Conservation (phyloP, 2,113 vertebrate species). For the Zosterops hypoxanthus region DNA sequence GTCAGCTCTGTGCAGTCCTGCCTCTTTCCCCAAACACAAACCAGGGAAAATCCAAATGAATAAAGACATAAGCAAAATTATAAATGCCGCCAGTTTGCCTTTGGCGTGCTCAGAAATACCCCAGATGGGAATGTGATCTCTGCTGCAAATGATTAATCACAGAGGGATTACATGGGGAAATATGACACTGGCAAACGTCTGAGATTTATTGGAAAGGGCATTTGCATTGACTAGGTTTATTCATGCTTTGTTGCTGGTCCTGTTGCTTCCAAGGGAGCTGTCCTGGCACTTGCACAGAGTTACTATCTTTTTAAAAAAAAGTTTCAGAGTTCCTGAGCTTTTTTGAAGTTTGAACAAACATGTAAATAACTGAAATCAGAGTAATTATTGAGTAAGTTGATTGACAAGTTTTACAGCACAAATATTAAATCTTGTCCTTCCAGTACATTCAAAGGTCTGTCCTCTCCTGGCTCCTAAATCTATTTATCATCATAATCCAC, state of each 20-base stretch:
- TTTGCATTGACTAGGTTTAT: constrained; percentile 12
- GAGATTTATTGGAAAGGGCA: constrained; percentile 40
- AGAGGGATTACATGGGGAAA: constrained; percentile 22
- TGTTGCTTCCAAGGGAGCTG: not conserved
- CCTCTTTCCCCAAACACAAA: not conserved
- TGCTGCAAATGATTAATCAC: constrained; percentile 21
- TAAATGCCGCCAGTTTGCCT: not conserved
- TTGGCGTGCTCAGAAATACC: not conserved
- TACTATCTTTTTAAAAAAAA: rapidly evolving
- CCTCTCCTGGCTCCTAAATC: not conserved
- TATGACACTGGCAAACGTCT: not conserved
- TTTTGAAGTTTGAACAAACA: not conserved
- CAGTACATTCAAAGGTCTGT: not conserved
- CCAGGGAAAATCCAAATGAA: not conserved
- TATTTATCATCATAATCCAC: not conserved
- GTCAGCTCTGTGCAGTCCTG: not conserved
- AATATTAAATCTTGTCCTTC: not conserved
- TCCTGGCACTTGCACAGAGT: not conserved
- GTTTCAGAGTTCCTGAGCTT: not conserved
- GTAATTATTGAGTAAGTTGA: not conserved
- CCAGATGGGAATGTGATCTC: constrained; percentile 9
- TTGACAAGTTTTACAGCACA: not conserved
- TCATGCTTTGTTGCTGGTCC: not conserved
- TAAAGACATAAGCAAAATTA: not conserved
- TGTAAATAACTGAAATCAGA: not conserved